Base-by-base conservation (phyloP, 1,140 invertebrate species). In the Apis dorsata region DNA sequence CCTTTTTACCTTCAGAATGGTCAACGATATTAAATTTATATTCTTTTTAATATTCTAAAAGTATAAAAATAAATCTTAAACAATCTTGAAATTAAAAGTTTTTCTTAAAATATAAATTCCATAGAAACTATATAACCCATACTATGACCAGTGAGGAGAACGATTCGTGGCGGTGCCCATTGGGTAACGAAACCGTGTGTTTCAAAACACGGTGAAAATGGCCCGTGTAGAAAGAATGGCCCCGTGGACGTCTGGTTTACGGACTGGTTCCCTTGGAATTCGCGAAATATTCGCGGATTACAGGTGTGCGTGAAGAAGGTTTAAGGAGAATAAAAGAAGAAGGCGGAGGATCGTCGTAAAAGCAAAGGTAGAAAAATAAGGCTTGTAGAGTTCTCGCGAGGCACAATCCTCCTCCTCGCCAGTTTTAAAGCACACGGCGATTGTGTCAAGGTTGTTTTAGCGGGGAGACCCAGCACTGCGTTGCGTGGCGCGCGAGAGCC, bases 371-470 rank as follows among this genome's bases (percentile, higher is more conserved):
- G 66, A 71, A 65, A 79, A 71, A 70, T 57, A 69, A 79, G 75
- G 28, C 81, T 55, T 21, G 65, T 63, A 49, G 59, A 72, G 76
- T 79, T 74, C 59, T 65, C 65, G 80, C 73, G 69, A 72, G 84
- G 65, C 84, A 83, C 75, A 83, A 83, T 85, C 69, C 79, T 75
- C 57, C 28, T 59, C 11, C 24, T 55, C 55, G 62, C 21, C 55
- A 44, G 73, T 78, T 63, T 63, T 66, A 81, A 87, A 86, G 79
- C 81, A 62, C 82, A 44, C 83, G 83, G 73, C 85, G 86, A 90
- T 89, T 87, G 88, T 89, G 89, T 89, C 89, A 90, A 90, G 89
- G 89, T 88, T 90, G 88, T 87, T 89, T 90, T 88, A 84, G 88
- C 81, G 81, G 80, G 63, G 81, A 62, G 66, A 44, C 4, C 34